phyloP scores from a whole-genome alignment of 2,113 vertebrate genomes.

The Neolamprologus fasciatus region DNA sequence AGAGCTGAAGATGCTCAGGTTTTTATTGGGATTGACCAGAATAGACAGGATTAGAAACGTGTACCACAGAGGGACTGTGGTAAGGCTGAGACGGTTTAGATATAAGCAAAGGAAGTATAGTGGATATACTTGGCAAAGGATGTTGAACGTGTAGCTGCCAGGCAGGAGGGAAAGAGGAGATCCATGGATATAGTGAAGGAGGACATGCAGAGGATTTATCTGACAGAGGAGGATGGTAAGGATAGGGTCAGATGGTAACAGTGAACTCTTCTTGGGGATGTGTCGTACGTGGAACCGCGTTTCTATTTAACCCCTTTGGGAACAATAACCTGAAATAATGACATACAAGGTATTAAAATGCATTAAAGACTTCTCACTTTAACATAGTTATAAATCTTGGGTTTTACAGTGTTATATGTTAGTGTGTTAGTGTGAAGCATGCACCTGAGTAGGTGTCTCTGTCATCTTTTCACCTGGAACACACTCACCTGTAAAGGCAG shows the following conservation, averaged over 20 bases:
- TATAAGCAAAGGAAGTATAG: background rate
- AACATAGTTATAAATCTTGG: background rate
- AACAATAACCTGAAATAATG: background rate
- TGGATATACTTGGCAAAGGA: background rate
- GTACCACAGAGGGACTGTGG: background rate
- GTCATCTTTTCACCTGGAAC: slow-evolving; percentile 30
- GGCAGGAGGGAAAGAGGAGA: background rate
- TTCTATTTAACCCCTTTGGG: background rate
- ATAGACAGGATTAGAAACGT: background rate
- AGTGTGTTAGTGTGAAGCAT: background rate
- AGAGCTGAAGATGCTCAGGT: background rate
- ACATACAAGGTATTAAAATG: background rate
- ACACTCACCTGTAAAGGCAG: slow-evolving; percentile 17
- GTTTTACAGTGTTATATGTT: background rate
- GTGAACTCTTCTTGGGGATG: background rate
- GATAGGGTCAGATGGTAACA: background rate
- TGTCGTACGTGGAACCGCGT: background rate
- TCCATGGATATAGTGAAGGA: background rate
- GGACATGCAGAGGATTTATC: background rate
- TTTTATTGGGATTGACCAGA: background rate
- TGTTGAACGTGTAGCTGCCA: background rate
- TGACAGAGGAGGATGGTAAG: background rate
- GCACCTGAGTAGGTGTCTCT: background rate
- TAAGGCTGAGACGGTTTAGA: background rate
- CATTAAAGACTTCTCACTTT: background rate